phyloP scores from a whole-genome alignment of 64 coral and sea anemone genomes.

The Dendrophyllia cribrosa region DNA sequence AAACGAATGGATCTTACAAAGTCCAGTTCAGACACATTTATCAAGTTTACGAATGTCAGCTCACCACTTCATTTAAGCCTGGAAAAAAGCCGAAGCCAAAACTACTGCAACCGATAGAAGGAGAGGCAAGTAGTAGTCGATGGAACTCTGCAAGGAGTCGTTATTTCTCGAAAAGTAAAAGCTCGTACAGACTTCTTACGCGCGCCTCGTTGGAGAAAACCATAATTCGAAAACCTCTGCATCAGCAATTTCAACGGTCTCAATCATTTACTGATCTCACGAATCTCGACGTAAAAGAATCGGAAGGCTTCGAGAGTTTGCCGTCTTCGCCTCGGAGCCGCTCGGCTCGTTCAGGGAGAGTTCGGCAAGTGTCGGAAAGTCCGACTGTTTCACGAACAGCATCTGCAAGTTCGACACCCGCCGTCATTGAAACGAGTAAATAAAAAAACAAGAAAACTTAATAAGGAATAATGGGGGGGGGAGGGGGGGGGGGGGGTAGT shows the following conservation, averaged over 20 bases:
- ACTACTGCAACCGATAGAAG: neutral
- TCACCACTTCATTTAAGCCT: constrained; percentile 64
- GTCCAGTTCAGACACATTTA: constrained; percentile 60
- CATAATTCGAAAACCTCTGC: neutral
- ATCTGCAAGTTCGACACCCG: neutral
- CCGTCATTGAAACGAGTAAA: neutral
- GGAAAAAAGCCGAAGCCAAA: constrained; percentile 8
- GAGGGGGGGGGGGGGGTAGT: too few species aligned
- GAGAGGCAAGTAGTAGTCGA: neutral
- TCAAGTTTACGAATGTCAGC: constrained; percentile 77
- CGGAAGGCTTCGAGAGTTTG: neutral
- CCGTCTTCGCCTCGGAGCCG: neutral
- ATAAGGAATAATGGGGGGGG: too few species aligned
- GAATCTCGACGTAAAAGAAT: neutral
- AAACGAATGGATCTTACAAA: constrained; percentile 29
- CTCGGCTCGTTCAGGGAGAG: constrained; percentile 9
- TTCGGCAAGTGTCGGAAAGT: neutral
- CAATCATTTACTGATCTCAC: constrained; percentile 38
- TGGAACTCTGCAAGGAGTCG: constrained; percentile 15
- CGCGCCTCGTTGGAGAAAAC: neutral
- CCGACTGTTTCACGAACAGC: too few species aligned
- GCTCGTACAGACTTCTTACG: constrained; percentile 4
- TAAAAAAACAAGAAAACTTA: neutral
- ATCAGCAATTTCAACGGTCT: constrained; percentile 19
- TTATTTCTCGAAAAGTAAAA: constrained; percentile 2